These are phyloP conservation scores for Aptenodytes forsteri DNA, from an alignment of 2,113 vertebrate genomes.

Conservation along the genomic window DNA sequence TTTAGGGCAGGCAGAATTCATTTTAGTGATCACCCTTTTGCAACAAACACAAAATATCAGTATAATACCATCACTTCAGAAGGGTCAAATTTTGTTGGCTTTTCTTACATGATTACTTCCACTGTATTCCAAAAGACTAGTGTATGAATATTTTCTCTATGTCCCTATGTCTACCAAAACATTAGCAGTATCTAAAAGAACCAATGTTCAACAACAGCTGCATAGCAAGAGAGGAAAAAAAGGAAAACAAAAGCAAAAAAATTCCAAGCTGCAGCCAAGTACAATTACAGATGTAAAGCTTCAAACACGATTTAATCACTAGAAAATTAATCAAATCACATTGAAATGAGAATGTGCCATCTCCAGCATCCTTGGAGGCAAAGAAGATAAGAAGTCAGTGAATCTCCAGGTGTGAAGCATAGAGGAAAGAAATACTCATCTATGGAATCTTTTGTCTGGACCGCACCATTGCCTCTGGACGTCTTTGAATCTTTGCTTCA, in stretches of 20 bases:
- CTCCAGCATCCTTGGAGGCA: not conserved
- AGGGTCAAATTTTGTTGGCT: not conserved
- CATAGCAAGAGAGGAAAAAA: not conserved
- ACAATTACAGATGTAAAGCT: not conserved
- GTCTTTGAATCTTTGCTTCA: not conserved
- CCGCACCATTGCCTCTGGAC: not conserved
- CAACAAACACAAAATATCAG: not conserved
- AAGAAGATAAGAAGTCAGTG: not conserved
- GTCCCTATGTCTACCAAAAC: not conserved
- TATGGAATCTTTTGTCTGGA: not conserved
- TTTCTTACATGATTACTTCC: not conserved
- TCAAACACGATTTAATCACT: not conserved
- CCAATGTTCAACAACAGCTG: not conserved
- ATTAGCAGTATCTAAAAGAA: not conserved
- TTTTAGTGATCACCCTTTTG: not conserved
- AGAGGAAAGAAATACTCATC: not conserved
- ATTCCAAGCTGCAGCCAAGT: not conserved
- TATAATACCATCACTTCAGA: not conserved
- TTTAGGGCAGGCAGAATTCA: not conserved
- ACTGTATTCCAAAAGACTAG: not conserved
- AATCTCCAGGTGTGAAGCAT: not conserved
- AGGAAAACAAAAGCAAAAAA: not conserved
- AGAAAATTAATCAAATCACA: not conserved
- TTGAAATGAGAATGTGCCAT: not conserved
- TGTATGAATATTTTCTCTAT: not conserved